Percentiles rank a stretch among this genome's conserved stretches.
These are phyloP conservation scores for Drosophila stalkeri DNA, from an alignment of 2,888 invertebrate genomes.

Conservation along the genomic window DNA sequence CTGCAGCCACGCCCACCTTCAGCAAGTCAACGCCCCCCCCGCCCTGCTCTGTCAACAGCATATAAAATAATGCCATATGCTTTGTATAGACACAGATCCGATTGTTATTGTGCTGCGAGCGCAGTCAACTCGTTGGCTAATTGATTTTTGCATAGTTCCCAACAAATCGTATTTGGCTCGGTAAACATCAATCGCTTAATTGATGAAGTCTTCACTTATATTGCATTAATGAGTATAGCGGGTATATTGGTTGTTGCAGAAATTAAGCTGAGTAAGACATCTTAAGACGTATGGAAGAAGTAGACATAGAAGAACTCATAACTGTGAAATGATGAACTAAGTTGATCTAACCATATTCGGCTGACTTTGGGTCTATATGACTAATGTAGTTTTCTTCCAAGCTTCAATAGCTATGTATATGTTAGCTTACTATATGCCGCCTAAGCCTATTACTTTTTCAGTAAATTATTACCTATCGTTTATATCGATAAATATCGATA, in stretches of 20 bases:
- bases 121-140: conserved; percentile 65
- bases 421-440: neutral
- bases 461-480: neutral
- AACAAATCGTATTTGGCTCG: conserved; percentile 7
- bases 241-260: neutral
- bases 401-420: neutral
- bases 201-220: conserved; percentile 35
- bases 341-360: neutral
- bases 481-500: neutral
- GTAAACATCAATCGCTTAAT: conserved; percentile 24
- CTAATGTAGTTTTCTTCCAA: neutral
- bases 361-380: neutral
- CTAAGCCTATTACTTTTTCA: neutral
- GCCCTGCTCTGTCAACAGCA: neutral
- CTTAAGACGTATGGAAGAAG: too few relatives aligned
- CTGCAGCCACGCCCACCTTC: conserved; percentile 33
- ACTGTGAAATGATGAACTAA: neutral
- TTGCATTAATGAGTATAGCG: neutral
- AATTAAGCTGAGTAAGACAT: neutral
- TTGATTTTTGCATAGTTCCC: conserved; percentile 60
- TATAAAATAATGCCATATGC: conserved; percentile 54
- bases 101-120: conserved; percentile 27
- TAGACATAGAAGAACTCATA: neutral
- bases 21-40: neutral
- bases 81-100: conserved; percentile 37